Evolutionary conservation across 2,888 invertebrate genomes (phyloP), one percentile per base, ranked within the genome.

Genomic region (Cyclophora punctaria): DNA sequence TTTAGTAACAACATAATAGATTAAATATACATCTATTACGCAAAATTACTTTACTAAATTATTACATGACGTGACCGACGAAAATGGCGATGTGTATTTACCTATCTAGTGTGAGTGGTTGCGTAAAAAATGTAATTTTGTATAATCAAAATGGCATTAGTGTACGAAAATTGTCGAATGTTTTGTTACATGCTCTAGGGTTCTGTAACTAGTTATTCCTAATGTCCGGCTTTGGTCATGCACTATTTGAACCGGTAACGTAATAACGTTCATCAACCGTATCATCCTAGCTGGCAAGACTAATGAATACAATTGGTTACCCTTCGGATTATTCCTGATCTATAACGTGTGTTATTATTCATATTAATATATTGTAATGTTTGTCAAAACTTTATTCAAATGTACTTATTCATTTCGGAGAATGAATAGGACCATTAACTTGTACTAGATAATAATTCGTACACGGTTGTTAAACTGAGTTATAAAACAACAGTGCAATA

Each of bases 81-180:
- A 59, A 66, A 66, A 67, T 69, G 61, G 67, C 60, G 59, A 66
- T 67, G 20, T 64, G 65, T 66, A 62, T 20, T 20, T 20, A 20
- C 20, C 20, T 20, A 20, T 20, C 20, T 20, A 20, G 53, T 41
- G 46, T 48, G 53, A 66, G 56, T 60, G 52, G 55, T 67, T 72
- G 69, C 63, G 69, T 73, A 79, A 80, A 78, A 78, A 75, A 77
- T 69, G 63, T 59, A 80, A 81, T 80, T 80, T 78, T 69, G 69
- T 67, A 73, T 78, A 83, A 86, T 86, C 84, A 85, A 85, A 85
- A 79, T 59, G 59, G 69, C 83, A 86, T 86, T 86, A 86, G 83
- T 64, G 60, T 66, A 66, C 65, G 49, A 48, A 67, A 71, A 70
- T 75, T 71, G 70, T 73, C 68, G 64, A 63, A 65, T 66, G 68